A percentile compares a stretch with the other conserved stretches of the same genome.
Evolutionary conservation across 1,140 invertebrate genomes (phyloP).

Genomic region (Penaeus vannamei): DNA sequence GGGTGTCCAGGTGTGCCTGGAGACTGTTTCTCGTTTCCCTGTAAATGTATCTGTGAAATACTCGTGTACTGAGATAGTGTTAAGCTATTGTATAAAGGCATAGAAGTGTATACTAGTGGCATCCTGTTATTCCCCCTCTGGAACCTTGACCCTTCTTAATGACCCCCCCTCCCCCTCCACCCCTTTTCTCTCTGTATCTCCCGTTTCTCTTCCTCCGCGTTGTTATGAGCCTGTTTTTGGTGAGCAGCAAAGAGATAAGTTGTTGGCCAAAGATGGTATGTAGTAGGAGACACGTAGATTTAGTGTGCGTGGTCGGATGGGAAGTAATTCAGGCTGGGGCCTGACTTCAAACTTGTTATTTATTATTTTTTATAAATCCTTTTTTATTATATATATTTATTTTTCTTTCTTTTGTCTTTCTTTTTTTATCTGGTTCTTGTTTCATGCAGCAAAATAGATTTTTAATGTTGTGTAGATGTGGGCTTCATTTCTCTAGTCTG

Average conservation of each 20-base stretch:
- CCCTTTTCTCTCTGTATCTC: conserved; percentile 26
- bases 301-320: not conserved
- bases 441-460: too few relatives aligned
- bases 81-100: conserved; percentile 62
- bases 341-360: too few relatives aligned
- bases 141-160: not conserved
- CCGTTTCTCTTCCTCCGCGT: conserved; percentile 19
- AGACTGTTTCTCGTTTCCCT: conserved; percentile 53
- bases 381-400: too few relatives aligned
- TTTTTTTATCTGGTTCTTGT: too few relatives aligned
- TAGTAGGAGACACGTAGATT: conserved; percentile 41
- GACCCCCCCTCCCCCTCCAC: not conserved
- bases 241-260: conserved; percentile 38
- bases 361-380: too few relatives aligned
- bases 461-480: too few relatives aligned
- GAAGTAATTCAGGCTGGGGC: too few relatives aligned
- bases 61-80: conserved; percentile 55
- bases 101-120: conserved; percentile 57
- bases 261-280: conserved; percentile 39
- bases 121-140: conserved; percentile 10
- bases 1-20: conserved; percentile 38
- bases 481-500: too few relatives aligned
- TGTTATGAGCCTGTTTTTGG: conserved; percentile 33
- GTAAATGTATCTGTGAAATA: conserved; percentile 61
- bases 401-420: too few relatives aligned